Percentiles rank a stretch among this genome's conserved stretches.
These are phyloP conservation scores for Stenopsyche tienmushanensis DNA, from an alignment of 1,140 invertebrate species.

Conservation along the genomic window DNA sequence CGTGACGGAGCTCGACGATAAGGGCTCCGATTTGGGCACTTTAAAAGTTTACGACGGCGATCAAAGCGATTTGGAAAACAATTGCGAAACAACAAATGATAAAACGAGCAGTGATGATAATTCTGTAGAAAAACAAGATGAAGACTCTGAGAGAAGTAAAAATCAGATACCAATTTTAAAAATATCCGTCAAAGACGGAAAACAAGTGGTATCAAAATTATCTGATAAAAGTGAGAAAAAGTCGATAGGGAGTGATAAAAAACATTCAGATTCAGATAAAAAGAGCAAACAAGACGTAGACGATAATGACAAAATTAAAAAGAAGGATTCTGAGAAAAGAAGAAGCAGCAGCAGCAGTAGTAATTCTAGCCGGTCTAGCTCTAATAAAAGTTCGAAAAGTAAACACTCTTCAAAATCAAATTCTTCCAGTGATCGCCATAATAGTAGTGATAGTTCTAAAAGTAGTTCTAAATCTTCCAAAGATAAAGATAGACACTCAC, in stretches of 20 bases:
- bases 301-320: conserved; percentile 45
- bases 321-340: conserved; percentile 50
- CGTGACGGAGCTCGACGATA: conserved; percentile 38
- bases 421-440: conserved; percentile 43
- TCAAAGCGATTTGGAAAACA: neutral
- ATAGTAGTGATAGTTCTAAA: conserved; percentile 38
- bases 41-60: neutral
- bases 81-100: conserved; percentile 5
- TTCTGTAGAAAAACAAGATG: neutral
- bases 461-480: conserved; percentile 48
- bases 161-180: conserved; percentile 56
- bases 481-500: conserved; percentile 52
- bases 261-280: conserved; percentile 46
- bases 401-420: conserved; percentile 48
- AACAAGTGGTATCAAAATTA: conserved; percentile 69
- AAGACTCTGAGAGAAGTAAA: conserved; percentile 30
- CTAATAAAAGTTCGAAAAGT: conserved; percentile 57
- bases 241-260: conserved; percentile 46
- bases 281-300: conserved; percentile 33
- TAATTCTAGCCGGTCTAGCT: conserved; percentile 55
- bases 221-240: conserved; percentile 51
- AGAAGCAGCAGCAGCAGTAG: conserved; percentile 51
- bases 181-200: conserved; percentile 72
- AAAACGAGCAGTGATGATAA: neutral
- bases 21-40: neutral